Base-by-base conservation (phyloP, 2,888 invertebrate species). In the Macrosoma leucophasiata region DNA sequence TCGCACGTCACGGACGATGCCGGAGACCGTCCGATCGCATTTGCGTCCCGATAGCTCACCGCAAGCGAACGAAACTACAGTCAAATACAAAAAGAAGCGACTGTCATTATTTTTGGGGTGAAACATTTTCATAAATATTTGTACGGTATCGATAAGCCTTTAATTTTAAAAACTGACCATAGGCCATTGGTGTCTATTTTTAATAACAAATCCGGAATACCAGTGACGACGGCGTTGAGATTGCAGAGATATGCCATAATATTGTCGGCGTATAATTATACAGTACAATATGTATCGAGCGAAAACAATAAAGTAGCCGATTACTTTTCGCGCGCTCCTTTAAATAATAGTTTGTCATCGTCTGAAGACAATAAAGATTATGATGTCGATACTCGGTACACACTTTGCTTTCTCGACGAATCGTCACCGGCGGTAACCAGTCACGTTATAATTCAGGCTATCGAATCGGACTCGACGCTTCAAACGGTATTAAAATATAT, bases 51-150 rank as follows among this genome's bases (percentile, higher is more conserved):
- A 1, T 40, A 35, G 2, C 26, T 42, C 2, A 21, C 12, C 4
- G 1, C 28, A 2, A 41, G 40, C 17, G 39, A 45, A 26, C 14
- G 24, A 6, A 46, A 39, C 13, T 50, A 48, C 23, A 39, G 39
- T 15, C 47, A 47, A 25, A 44, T 48, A 2, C 48, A 45, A 12
- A 48, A 47, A 20, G 47, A 44, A 18, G 48, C 42, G 0, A 45
- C 41, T 2, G 44, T 45, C 0, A 46, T 48, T 4, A 33, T 50
- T 17, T 45, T 41, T 13, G 43, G 38, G 2, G 41, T 46, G 2
- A 36, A 33, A n/a, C 13, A 15, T 1, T 51, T 46, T 17, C 46
- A 50, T 11, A 45, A 48, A 29, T 48, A 46, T 38, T 9, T 52
- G 6, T 50, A 45, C 19, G 45, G 45, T n/a, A 28, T 37, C 1